A percentile compares a stretch with the other conserved stretches of the same genome.
Conservation (phyloP, 2,888 invertebrate species). For the Crepidodera aurea region DNA sequence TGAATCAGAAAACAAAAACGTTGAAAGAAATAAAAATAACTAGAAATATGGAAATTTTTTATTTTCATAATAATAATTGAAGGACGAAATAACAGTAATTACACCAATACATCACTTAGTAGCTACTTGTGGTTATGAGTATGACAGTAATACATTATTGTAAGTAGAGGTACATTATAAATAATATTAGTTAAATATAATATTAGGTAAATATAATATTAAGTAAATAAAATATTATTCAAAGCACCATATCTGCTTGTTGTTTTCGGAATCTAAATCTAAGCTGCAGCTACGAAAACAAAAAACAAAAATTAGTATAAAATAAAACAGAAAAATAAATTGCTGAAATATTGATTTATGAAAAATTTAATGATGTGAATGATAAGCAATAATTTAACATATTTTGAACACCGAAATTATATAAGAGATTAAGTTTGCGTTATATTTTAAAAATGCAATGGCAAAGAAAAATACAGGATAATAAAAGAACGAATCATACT, state of each 20-base stretch:
- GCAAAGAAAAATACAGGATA: no score
- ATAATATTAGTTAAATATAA: no score
- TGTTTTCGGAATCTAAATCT: constrained; percentile 8
- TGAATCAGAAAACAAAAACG: no score
- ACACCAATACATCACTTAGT: neutral
- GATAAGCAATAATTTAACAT: no score
- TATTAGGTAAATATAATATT: no score
- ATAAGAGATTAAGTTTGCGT: no score
- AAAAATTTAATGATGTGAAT: no score
- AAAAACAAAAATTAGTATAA: neutral
- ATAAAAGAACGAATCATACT: no score
- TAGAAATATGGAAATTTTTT: constrained; percentile 2
- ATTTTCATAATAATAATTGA: neutral
- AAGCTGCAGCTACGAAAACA: constrained; percentile 32
- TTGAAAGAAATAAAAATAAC: neutral
- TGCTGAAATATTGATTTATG: no score
- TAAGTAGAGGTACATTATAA: constrained; percentile 2
- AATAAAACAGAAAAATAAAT: neutral
- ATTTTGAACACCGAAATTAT: no score
- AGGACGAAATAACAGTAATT: neutral
- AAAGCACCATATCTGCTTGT: neutral
- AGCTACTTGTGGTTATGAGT: neutral
- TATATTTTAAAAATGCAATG: no score
- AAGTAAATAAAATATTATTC: constrained; percentile 9
- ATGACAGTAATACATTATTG: neutral